Conservation (phyloP, 2,113 vertebrate species). For the Istiophorus platypterus region DNA sequence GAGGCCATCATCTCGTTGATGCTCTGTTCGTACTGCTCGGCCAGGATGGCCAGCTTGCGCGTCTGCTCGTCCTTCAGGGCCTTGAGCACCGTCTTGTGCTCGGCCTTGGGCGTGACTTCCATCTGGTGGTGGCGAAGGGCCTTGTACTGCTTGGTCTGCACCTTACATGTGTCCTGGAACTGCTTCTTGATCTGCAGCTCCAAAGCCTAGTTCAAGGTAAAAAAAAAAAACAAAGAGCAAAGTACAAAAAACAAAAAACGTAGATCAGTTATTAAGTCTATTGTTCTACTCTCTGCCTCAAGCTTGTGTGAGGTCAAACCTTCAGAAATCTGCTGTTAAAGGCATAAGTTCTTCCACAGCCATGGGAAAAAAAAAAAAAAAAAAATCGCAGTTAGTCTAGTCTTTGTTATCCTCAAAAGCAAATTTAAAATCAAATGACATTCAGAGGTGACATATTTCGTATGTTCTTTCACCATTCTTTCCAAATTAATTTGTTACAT, state of each 20-base stretch:
- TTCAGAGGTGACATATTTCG: slow-evolving; percentile 28
- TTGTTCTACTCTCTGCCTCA: not conserved
- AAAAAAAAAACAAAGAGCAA: not conserved
- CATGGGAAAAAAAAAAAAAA: too few species aligned
- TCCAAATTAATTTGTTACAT: slow-evolving; percentile 58
- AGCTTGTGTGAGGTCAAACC: not conserved
- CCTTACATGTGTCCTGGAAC: slow-evolving; percentile 99
- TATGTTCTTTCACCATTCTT: slow-evolving; percentile 23
- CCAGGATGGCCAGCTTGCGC: slow-evolving; percentile 97
- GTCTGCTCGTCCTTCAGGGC: slow-evolving; percentile 99
- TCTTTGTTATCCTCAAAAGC: slow-evolving; percentile 11
- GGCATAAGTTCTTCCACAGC: slow-evolving; percentile 27
- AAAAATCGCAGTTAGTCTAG: too few species aligned
- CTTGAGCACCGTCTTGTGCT: slow-evolving; percentile 98
- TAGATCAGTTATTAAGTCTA: not conserved
- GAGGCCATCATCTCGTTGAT: slow-evolving; percentile 99
- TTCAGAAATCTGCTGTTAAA: slow-evolving; percentile 11
- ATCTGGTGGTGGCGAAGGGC: slow-evolving; percentile 99
- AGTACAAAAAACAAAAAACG: not conserved
- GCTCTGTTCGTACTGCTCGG: slow-evolving; percentile 99
- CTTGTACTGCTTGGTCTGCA: slow-evolving; percentile 99
- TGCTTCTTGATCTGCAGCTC: slow-evolving; percentile 99
- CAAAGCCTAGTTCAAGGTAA: slow-evolving; percentile 87
- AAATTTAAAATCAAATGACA: slow-evolving; percentile 33
- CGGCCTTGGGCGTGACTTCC: slow-evolving; percentile 98